Evolutionary conservation across 2,113 vertebrate species (phyloP), one percentile per base, ranked within the genome.

Genomic region (Pelmatolapia mariae): DNA sequence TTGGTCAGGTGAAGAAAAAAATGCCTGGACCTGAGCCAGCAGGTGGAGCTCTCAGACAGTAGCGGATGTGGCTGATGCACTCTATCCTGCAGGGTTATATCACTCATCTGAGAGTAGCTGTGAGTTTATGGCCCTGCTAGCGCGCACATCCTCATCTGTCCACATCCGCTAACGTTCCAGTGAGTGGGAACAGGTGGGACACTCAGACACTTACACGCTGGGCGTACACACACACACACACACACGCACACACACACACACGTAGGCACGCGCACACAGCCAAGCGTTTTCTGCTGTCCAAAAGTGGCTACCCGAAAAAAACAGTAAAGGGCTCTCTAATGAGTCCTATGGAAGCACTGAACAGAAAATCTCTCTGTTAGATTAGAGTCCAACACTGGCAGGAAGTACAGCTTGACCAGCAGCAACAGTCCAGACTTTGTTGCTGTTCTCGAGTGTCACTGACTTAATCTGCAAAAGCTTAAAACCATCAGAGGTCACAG

Each of bases 21-120:
- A 81, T 54, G 85, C 81, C 18, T n/a, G 68, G 88, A 89, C 86
- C 68, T 61, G 80, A 73, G 82, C 93, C 95, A 94, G 93, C 90
- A 94, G 94, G 93, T 90, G 94, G 93, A 82, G 93, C 93, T 94
- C 87, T 90, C 82, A 85, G 86, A 91, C 85, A 93, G 88, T 79
- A 4, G 83, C 84, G 88, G 61, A 78, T 50, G 79, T 36, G 63
- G 87, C 43, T 61, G 84, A 76, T 12, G 78, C 7, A 4, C 52
- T 59, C 47, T 19, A 12, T 90, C 86, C 89, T 89, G 92, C 88
- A 91, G 63, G 87, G 54, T 80, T 92, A 81, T 88, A 91, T 94
- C 84, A 33, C 89, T 93, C 93, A 91, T 93, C 87, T 81, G 91
- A 92, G 94, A 81, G 87, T 82, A 88, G 87, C 85, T 82, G 81